phyloP scores from a whole-genome alignment of 30 jellyfish, hydroid and myxozoan genomes.

The Sanderia malayensis region DNA sequence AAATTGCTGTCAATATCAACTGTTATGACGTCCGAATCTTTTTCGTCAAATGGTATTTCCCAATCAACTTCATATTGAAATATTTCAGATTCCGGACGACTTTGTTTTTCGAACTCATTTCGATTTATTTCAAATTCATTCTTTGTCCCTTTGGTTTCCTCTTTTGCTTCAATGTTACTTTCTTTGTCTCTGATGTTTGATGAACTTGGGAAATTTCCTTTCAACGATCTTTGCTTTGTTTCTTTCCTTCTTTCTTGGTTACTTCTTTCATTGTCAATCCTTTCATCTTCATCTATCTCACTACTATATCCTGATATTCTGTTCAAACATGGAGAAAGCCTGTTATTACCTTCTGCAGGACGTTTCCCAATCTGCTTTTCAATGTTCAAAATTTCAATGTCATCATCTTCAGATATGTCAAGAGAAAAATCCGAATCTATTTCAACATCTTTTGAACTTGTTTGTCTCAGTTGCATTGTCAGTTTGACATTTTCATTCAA shows the following conservation, averaged over 20 bases:
- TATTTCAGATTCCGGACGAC: constrained; percentile 8
- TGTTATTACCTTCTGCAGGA: constrained; percentile 12
- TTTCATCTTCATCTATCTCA: constrained; percentile 42
- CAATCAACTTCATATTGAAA: constrained; percentile 59
- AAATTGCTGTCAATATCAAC: constrained; percentile 48
- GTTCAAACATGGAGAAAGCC: constrained; percentile 14
- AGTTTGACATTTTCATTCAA: constrained; percentile 8
- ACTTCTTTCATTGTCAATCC: constrained; percentile 10
- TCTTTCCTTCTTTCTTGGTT: constrained; percentile 10
- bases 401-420: constrained; percentile 54
- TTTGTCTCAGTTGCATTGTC: constrained; percentile 22
- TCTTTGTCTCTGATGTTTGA: neutral
- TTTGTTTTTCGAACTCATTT: neutral
- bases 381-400: constrained; percentile 34
- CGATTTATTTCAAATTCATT: neutral
- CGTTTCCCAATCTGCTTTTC: constrained; percentile 26
- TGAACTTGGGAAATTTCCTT: constrained; percentile 1
- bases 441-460: constrained; percentile 16
- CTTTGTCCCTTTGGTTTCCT: neutral
- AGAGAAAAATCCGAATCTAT: constrained; percentile 43
- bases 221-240: neutral
- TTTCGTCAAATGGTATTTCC: constrained; percentile 46
- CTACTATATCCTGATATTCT: constrained; percentile 57
- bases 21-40: constrained; percentile 25
- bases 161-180: neutral